phyloP scores from a whole-genome alignment of 1,140 invertebrate species.

The Drosophila pachea region DNA sequence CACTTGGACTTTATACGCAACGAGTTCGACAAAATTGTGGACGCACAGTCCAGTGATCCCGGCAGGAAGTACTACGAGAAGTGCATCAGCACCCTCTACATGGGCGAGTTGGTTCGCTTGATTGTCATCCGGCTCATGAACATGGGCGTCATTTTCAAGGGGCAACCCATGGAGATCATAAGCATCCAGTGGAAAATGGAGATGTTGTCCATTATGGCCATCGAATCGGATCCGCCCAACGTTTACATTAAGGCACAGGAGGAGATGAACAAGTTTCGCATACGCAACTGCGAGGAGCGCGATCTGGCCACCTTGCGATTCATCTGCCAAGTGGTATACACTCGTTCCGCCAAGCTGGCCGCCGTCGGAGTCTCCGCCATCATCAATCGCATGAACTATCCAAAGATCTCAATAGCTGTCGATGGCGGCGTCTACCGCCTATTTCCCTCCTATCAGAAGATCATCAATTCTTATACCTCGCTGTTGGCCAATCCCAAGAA shows the following conservation, averaged over 20 bases:
- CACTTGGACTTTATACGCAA: constrained; percentile 91
- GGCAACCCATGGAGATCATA: constrained; percentile 42
- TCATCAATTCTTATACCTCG: constrained; percentile 27
- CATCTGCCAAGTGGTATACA: constrained; percentile 93
- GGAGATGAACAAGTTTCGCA: constrained; percentile 91
- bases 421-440: constrained; percentile 99
- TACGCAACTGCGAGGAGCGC: constrained; percentile 87
- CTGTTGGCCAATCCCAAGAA: constrained; percentile 12
- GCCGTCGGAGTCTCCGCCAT: constrained; percentile 90
- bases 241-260: constrained; percentile 90
- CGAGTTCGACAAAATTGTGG: constrained; percentile 91
- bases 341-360: constrained; percentile 93
- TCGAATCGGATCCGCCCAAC: constrained; percentile 90
- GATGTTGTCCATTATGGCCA: constrained; percentile 98
- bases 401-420: constrained; percentile 94
- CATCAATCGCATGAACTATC: constrained; percentile 91
- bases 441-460: constrained; percentile 84
- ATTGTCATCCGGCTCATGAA: constrained; percentile 45
- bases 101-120: constrained; percentile 88
- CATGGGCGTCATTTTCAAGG: constrained; percentile 41
- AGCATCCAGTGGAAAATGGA: constrained; percentile 81
- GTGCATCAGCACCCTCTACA: constrained; percentile 94
- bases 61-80: constrained; percentile 92
- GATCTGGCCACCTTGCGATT: constrained; percentile 93
- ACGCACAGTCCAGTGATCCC: constrained; percentile 88